A percentile compares a stretch with the other conserved stretches of the same genome.
These are phyloP conservation scores for Butorides virescens DNA, from an alignment of 2,113 vertebrate species.

Conservation along the genomic window DNA sequence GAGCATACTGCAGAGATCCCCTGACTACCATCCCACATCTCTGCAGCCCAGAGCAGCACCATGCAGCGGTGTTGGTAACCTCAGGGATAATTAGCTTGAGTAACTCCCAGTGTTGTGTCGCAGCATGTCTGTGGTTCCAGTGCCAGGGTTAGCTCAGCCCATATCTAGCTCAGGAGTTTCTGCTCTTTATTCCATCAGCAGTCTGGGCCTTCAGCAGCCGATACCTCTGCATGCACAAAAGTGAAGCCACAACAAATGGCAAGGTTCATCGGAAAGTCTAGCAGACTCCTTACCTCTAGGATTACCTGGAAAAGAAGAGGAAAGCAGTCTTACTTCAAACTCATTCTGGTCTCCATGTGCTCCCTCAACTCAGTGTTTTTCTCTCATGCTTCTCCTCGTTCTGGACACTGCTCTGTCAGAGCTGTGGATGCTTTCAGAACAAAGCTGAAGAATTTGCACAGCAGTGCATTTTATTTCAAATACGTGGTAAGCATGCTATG, in stretches of 20 bases:
- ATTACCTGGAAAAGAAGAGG: background rate
- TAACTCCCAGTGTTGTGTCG: background rate
- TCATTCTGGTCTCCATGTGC: background rate
- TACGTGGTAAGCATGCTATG: accelerated
- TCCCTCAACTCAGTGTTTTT: background rate
- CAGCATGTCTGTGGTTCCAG: background rate
- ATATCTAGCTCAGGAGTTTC: background rate
- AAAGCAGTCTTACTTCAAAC: background rate
- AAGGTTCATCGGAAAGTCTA: background rate
- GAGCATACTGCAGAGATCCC: background rate
- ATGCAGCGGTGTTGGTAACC: background rate
- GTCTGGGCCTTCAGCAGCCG: background rate
- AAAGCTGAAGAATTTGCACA: background rate
- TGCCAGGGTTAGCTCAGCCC: background rate
- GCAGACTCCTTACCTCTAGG: background rate
- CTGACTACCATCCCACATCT: background rate
- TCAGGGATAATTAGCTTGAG: background rate
- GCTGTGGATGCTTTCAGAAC: background rate
- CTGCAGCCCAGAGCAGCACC: background rate
- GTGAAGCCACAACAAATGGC: background rate
- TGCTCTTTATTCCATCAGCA: background rate
- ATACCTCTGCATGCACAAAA: background rate
- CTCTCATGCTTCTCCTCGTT: background rate
- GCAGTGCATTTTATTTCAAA: background rate
- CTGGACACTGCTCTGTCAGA: background rate